These are phyloP conservation scores for Cephus cinctus DNA, from an alignment of 1,140 invertebrate genomes.

Conservation along the genomic window DNA sequence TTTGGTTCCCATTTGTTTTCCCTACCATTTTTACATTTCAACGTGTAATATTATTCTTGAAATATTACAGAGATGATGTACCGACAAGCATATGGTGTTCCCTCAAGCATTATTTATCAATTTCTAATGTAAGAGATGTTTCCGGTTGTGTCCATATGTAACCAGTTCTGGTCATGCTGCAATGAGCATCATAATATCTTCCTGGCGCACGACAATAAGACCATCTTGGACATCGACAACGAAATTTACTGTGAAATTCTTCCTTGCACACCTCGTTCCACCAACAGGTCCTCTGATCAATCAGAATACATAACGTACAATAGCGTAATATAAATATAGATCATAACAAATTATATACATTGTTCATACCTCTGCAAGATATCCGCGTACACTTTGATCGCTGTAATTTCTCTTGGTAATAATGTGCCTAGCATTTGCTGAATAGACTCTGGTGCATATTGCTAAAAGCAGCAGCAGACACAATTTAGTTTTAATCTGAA, in stretches of 20 bases:
- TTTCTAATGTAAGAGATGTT: constrained; percentile 48
- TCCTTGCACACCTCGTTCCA: constrained; percentile 93
- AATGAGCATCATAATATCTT: constrained; percentile 86
- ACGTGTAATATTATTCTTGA: neutral
- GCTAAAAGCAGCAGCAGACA: constrained; percentile 29
- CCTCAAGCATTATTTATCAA: constrained; percentile 45
- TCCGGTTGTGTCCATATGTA: constrained; percentile 83
- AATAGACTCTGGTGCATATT: constrained; percentile 28
- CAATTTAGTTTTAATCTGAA: constrained; percentile 22
- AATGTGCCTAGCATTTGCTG: constrained; percentile 36
- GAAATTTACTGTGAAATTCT: constrained; percentile 82
- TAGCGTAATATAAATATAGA: constrained; percentile 1
- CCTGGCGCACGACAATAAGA: constrained; percentile 85
- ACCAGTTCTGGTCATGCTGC: constrained; percentile 86
- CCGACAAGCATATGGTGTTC: constrained; percentile 29
- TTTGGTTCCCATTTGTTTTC: neutral
- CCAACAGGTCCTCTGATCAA: constrained; percentile 80
- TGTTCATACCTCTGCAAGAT: constrained; percentile 71
- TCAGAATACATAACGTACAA: constrained; percentile 11
- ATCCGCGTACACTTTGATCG: constrained; percentile 75
- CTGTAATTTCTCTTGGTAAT: constrained; percentile 69
- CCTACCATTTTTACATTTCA: neutral
- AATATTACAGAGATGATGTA: neutral
- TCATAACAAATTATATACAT: neutral
- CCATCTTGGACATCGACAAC: constrained; percentile 83